Evolutionary conservation across 2,888 invertebrate genomes (phyloP).

Genomic region (Plagodis dolabraria): DNA sequence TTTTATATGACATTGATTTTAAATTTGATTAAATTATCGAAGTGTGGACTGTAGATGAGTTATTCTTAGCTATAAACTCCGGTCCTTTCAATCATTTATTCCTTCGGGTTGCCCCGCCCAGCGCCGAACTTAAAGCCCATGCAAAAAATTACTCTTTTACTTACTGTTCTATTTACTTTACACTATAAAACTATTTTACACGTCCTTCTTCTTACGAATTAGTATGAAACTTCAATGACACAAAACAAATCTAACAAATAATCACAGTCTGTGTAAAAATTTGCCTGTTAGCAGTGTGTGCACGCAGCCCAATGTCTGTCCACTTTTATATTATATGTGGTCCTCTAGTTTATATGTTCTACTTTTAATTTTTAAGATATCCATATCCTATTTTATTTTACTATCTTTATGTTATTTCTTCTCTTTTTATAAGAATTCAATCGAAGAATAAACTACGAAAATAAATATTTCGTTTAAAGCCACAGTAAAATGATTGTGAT

Average conservation of each 20-base stretch:
- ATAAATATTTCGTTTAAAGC: constrained; percentile 14
- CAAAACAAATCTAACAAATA: constrained; percentile 57
- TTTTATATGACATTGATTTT: no score
- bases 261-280: constrained; percentile 64
- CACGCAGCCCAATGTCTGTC: constrained; percentile 80
- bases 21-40: constrained; percentile 53
- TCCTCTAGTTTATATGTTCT: constrained; percentile 71
- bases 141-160: constrained; percentile 51
- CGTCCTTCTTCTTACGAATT: constrained; percentile 45
- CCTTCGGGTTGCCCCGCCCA: constrained; percentile 80
- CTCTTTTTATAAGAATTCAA: constrained; percentile 49
- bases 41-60: constrained; percentile 73
- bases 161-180: constrained; percentile 61
- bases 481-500: constrained; percentile 3
- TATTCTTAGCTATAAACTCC: constrained; percentile 63
- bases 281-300: constrained; percentile 81
- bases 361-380: constrained; percentile 66
- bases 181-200: constrained; percentile 67
- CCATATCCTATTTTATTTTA: constrained; percentile 66
- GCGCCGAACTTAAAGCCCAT: constrained; percentile 73
- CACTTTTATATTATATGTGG: constrained; percentile 83
- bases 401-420: constrained; percentile 67
- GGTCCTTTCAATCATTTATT: constrained; percentile 56
- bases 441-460: constrained; percentile 44
- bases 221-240: constrained; percentile 62